Evolutionary conservation across 2,113 vertebrate genomes (phyloP).

Genomic region (Gobio gobio): DNA sequence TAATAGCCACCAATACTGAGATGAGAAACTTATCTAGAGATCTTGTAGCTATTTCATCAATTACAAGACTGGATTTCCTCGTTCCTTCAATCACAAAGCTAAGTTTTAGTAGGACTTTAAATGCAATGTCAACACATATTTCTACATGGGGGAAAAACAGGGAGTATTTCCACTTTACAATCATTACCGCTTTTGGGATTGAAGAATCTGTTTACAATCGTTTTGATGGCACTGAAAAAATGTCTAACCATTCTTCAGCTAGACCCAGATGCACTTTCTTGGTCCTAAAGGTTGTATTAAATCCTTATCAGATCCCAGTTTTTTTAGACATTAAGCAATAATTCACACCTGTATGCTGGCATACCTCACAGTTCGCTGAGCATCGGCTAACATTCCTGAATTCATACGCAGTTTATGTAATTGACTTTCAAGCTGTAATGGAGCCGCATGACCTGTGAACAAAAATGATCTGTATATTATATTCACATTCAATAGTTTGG

Average conservation of each 20-base stretch:
- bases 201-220: not conserved
- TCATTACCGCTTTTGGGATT: not conserved
- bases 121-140: too few relatives aligned
- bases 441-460: not conserved
- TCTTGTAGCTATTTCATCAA: too few relatives aligned
- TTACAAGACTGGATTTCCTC: too few relatives aligned
- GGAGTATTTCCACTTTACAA: too few relatives aligned
- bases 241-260: not conserved
- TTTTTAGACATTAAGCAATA: conserved; percentile 33
- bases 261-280: conserved; percentile 9
- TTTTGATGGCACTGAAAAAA: conserved; percentile 6
- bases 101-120: too few relatives aligned
- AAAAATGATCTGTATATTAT: not conserved
- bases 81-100: too few relatives aligned
- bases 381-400: conserved; percentile 35
- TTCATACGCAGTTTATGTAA: conserved; percentile 19
- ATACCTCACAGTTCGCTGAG: conserved; percentile 39
- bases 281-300: not conserved
- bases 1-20: too few relatives aligned
- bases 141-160: too few relatives aligned
- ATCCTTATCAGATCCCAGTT: conserved; percentile 20
- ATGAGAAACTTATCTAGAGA: too few relatives aligned
- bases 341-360: conserved; percentile 39
- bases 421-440: not conserved
- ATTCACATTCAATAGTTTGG: not conserved